phyloP scores from a whole-genome alignment of 2,113 vertebrate species.

The Nettapus auritus region DNA sequence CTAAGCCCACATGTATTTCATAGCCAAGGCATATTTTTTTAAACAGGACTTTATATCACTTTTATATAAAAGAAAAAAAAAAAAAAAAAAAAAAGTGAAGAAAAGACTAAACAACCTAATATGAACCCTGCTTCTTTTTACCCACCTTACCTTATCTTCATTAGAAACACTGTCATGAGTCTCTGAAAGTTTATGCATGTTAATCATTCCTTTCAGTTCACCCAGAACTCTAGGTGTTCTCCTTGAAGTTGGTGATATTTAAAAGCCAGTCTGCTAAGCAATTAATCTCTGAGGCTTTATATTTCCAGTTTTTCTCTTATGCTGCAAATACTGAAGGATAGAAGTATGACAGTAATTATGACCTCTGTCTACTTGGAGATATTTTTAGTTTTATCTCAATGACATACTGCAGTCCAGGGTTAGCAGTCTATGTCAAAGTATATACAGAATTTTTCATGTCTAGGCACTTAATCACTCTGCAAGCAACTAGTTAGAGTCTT shows the following conservation, averaged over 20 bases:
- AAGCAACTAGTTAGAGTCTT: neutral
- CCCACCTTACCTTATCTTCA: neutral
- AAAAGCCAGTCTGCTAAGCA: neutral
- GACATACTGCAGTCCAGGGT: neutral
- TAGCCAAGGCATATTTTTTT: neutral
- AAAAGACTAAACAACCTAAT: rapidly evolving
- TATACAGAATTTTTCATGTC: neutral
- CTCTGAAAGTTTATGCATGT: neutral
- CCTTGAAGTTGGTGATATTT: neutral
- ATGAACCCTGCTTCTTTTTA: neutral
- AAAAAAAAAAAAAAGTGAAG: rapidly evolving
- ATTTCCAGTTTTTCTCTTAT: neutral
- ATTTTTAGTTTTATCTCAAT: neutral
- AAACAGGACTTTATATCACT: neutral
- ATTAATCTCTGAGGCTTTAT: neutral
- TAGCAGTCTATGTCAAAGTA: neutral
- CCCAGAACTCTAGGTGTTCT: neutral
- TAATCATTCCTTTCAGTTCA: neutral
- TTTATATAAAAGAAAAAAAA: rapidly evolving
- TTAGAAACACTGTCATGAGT: neutral
- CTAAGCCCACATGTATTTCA: neutral
- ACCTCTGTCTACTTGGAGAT: neutral
- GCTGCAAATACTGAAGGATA: neutral
- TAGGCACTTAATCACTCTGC: neutral
- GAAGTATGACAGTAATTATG: neutral